phyloP scores from a whole-genome alignment of 1,140 invertebrate species.

The Pararge aegeria region DNA sequence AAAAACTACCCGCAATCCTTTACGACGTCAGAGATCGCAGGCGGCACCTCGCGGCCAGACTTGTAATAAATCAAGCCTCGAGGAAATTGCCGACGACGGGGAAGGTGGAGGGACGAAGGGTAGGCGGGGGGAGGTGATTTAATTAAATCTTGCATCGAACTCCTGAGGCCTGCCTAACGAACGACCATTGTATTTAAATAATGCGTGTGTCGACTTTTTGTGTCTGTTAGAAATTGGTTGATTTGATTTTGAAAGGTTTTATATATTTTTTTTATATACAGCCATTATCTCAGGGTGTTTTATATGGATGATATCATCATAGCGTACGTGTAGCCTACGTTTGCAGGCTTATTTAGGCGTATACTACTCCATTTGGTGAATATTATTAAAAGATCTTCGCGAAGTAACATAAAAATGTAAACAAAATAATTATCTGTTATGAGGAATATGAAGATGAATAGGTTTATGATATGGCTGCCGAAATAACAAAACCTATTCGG shows the following conservation, averaged over 20 bases:
- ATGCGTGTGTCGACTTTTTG: conserved; percentile 71
- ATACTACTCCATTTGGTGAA: no score
- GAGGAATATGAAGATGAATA: no score
- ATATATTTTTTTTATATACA: conserved; percentile 1
- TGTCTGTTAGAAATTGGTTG: conserved; percentile 29
- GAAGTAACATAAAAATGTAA: no score
- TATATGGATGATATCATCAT: neutral
- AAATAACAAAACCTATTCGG: no score
- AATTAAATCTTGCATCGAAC: conserved; percentile 77
- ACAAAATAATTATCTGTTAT: no score
- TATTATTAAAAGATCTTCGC: no score
- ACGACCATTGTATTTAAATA: conserved; percentile 77
- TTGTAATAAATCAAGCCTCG: conserved; percentile 83
- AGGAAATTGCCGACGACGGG: conserved; percentile 72
- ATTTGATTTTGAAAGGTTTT: conserved; percentile 27
- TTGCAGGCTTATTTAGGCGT: no score
- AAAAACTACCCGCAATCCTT: conserved; percentile 63
- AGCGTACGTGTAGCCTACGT: no score
- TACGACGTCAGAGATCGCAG: conserved; percentile 52
- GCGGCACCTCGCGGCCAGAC: conserved; percentile 56
- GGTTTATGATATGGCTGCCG: no score
- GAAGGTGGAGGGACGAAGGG: conserved; percentile 27
- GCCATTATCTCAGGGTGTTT: neutral
- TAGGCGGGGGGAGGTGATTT: conserved; percentile 54
- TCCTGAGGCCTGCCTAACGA: conserved; percentile 76